Evolutionary conservation across 2,888 invertebrate species (phyloP), one percentile per base, ranked within the genome.

Genomic region (Sepioteuthis lessoniana): DNA sequence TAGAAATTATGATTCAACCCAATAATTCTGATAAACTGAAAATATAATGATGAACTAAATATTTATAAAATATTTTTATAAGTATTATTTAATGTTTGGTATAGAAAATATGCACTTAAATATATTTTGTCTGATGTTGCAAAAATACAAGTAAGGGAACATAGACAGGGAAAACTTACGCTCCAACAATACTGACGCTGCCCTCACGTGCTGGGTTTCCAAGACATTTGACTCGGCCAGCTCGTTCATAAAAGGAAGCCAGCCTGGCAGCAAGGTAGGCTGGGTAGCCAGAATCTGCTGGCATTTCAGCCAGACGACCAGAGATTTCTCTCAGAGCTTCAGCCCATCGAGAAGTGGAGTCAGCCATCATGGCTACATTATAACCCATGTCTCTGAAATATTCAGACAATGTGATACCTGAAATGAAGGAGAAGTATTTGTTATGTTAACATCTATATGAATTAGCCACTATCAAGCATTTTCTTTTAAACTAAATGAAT

Each of bases 351-450:
- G 99, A 99, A 38, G 99, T 99, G 50, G 99, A 99, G 98, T 99
- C 99, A 95, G 99, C 99, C 99, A 99, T 99, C 99, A 99, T 99
- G 96, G 99, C 99, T 93, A 99, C 99, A 97, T 99, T 99, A 98
- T 99, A 99, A 97, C 99, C 99, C 99, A 99, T 99, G 97, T 98
- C 98, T 96, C 98, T 97, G 98, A 99, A 99, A 98, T 99, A 99
- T 97, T 99, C 99, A 47, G 99, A 99, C n/a, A 99, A 98, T 0
- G 99, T 99, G 97, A 99, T 99, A 96, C 99, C 98, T 98, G 97
- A 1, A 95, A 91, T 38, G 93, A 10, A 55, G 93, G n/a, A 35
- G 94, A 42, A 93, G 90, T 50, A 7, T 35, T 90, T 28, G 50
- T 25, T 35, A 25, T 31, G 21, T 46, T 21, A 76, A 90, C 25